Base-by-base conservation (phyloP, 2,113 vertebrate species). In the Jaculus jaculus region DNA sequence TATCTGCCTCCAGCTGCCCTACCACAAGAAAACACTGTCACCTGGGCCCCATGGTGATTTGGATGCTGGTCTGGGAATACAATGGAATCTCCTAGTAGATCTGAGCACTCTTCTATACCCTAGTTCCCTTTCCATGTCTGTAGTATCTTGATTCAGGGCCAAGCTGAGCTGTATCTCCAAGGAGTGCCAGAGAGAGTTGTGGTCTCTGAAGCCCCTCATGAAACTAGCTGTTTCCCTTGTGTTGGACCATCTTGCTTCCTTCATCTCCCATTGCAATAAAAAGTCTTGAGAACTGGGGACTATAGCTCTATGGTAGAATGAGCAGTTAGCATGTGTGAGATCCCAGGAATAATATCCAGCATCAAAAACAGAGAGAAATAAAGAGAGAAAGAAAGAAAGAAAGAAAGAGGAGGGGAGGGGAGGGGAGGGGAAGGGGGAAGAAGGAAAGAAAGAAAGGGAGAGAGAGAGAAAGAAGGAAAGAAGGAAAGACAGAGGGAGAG, bases 1-100 rank as follows among this genome's bases (percentile, higher is more conserved):
- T 54, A 32, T 88, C 75, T 92, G 87, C 86, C 84, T 86, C 71
- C 83, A 18, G 47, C 72, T 68, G 37, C 71, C 24, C n/a, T 89
- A 58, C 84, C 24, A 63, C 3, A 65, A 77, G 69, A 69, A 87
- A 78, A 26, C 72, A 87, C 24, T 32, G 74, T 73, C 58, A 18
- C 58, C 47, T 84, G 68, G 18, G 58, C 9, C 34, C 77, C 15
- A 5, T n/a, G 23, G 32, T 10, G 54, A 15, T 16, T n/a, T 63
- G 34, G 39, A 47, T 34, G 21, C 68, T 72, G 32, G 80, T 0
- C 32, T 78, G 37, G 83, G n/a, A 77, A 81, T 73, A 71, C 65
- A 69, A 54, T 2, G 7, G 51, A 18, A 12, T 69, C 65, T 95
- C 42, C 84, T 72, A 92, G 91, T 65, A 58, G 16, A 34, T 30